A percentile compares a stretch with the other conserved stretches of the same genome.
These are phyloP conservation scores for Agrypnus murinus DNA, from an alignment of 2,888 invertebrate species.

Conservation along the genomic window DNA sequence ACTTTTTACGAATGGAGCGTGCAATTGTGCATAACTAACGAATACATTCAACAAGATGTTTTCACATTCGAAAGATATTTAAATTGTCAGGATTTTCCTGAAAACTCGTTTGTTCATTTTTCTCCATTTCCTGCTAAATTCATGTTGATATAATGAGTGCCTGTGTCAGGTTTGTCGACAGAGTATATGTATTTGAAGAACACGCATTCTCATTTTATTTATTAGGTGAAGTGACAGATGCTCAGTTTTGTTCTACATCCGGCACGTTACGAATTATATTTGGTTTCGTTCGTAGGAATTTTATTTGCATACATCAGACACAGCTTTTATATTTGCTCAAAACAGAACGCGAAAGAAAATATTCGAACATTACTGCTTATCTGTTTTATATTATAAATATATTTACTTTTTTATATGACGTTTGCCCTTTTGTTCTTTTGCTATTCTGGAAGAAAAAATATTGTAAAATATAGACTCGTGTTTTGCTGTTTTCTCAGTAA, in stretches of 20 bases:
- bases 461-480: no score
- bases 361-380: slow-evolving; percentile 3
- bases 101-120: background rate
- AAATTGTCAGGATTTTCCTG: background rate
- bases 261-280: slow-evolving; percentile 8
- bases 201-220: slow-evolving; percentile 10
- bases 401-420: background rate
- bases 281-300: slow-evolving; percentile 4
- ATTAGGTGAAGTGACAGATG: slow-evolving; percentile 8
- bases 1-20: no score
- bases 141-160: slow-evolving; percentile 1
- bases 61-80: no score
- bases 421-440: background rate
- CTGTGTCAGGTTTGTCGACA: background rate
- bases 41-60: no score
- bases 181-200: background rate
- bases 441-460: no score
- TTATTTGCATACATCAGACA: slow-evolving; percentile 16
- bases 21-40: no score
- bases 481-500: no score
- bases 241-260: background rate
- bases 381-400: slow-evolving; percentile 3
- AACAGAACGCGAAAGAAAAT: background rate
- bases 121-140: background rate
- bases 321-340: background rate